phyloP scores from a whole-genome alignment of 1,140 invertebrate species.

The Papilio aristodemus region DNA sequence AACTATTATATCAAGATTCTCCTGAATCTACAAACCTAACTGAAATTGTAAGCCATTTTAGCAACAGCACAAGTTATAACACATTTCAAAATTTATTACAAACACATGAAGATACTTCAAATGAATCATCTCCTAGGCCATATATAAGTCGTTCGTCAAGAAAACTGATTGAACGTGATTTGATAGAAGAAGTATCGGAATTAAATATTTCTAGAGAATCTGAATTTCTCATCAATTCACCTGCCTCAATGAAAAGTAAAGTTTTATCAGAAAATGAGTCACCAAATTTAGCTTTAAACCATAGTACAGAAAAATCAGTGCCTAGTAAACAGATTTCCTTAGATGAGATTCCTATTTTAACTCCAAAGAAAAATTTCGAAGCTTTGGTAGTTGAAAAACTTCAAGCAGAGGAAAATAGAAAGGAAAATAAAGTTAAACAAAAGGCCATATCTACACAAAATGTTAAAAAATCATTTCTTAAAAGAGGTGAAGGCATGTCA shows the following conservation, averaged over 20 bases:
- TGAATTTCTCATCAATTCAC: slow-evolving; percentile 59
- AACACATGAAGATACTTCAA: slow-evolving; percentile 47
- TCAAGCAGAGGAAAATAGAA: slow-evolving; percentile 45
- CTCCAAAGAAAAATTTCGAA: slow-evolving; percentile 73
- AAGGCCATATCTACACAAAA: slow-evolving; percentile 32
- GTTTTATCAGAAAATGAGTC: slow-evolving; percentile 34
- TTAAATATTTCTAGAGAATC: slow-evolving; percentile 72
- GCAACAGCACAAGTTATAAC: slow-evolving; percentile 70
- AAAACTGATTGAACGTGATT: slow-evolving; percentile 50
- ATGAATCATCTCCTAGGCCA: slow-evolving; percentile 42
- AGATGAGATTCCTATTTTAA: slow-evolving; percentile 73
- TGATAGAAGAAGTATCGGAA: slow-evolving; percentile 66
- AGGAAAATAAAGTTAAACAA: slow-evolving; percentile 36
- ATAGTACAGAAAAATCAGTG: slow-evolving; percentile 19
- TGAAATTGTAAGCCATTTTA: slow-evolving; percentile 74
- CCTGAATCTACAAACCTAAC: slow-evolving; percentile 63
- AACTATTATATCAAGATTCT: slow-evolving; percentile 58
- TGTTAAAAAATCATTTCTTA: slow-evolving; percentile 61
- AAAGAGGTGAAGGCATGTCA: slow-evolving; percentile 64
- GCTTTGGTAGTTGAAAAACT: slow-evolving; percentile 63
- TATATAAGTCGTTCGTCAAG: slow-evolving; percentile 39
- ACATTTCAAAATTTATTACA: slow-evolving; percentile 69
- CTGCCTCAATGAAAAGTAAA: slow-evolving; percentile 49
- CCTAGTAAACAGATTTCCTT: slow-evolving; percentile 60
- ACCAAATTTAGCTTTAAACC: slow-evolving; percentile 8